Base-by-base conservation (phyloP, 2,888 invertebrate genomes). In the Neelides folsomi region DNA sequence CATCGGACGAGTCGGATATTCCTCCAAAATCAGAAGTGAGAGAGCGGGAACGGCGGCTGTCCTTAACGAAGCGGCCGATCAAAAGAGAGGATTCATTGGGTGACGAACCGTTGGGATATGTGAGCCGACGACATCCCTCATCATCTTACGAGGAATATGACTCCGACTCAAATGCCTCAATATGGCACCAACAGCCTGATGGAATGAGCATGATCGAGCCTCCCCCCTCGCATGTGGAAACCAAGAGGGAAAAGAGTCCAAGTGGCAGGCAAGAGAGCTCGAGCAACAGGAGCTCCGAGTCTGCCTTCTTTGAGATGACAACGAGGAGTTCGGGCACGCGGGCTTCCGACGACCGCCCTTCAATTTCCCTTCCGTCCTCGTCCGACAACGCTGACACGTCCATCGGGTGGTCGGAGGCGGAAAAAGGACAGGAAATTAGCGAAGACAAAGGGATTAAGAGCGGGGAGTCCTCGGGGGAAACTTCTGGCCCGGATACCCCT, bases 401-500 rank as follows among this genome's bases (percentile, higher is more conserved):
- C 7, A 57, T 51, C 58, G 61, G 43, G 37, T 47, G 6, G 63
- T 44, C 34, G 15, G 58, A 55, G 27, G 16, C 12, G 19, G 35
- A 18, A 18, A 15, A 40, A 16, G 19, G 49, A 42, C 16, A 37
- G 10, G 27, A 48, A 41, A 48, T 27, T 15, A 27, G 42, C 12
- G 27, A 45, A 27, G 47, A 42, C n/a, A 47, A 55, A 10, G 49
- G 52, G 57, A 16, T 57, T 53, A 13, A 56, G 53, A 27, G 59
- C 57, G 43, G 53, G 20, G 54, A 54, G 42, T 85, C 86, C 9
- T 87, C 87, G 0, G 87, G 88, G 1, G 86, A 84, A 66, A 89
- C 89, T 12, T 87, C 87, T 8, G 89, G 89, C 0, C 89, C 89
- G 0, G 88, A 89, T 65, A 86, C 85, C 68, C 87, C 87, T 10